Base-by-base conservation (phyloP, 2,797 vertebrate genomes). In the Malurus leucopterus region DNA sequence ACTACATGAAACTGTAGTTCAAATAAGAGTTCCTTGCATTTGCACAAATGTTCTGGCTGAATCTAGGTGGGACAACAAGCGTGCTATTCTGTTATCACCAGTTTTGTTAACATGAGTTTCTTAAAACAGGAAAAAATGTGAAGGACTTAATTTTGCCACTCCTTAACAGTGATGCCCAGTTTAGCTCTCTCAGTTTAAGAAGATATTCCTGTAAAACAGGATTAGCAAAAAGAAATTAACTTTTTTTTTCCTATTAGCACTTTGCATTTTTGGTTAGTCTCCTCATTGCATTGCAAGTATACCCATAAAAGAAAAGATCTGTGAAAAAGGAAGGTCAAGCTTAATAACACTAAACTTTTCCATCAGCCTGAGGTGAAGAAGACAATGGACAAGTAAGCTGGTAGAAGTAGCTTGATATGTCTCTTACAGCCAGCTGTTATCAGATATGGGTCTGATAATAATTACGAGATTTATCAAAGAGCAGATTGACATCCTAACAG, bases 401-500 rank as follows among this genome's bases (percentile, higher is more conserved):
- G 49, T 50, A 78, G 63, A 89, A 94, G 64, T 73, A 87, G 44
- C 26, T 91, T 62, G 34, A 75, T 71, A 92, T 70, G 8, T 80
- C 7, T 88, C 49, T 86, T 30, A 63, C 44, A 83, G 29, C 4
- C 19, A 22, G 6, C 46, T 89, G 72, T 77, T 87, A 88, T 67
- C 89, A 88, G 32, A 82, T 80, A 92, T 38, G 16, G 32, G 24
- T 84, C 89, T 93, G 88, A 89, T 69, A 92, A 77, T 81, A 93
- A 94, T 92, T 91, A 93, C 58, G 72, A 91, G 69, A 93, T 91
- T 92, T 95, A 91, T 89, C 88, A 92, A 95, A 92, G 88, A 93
- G 49, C 41, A 88, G 69, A 94, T 57, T 93, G 84, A 91, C 72
- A 94, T 88, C 30, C 29, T 77, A 92, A 74, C 78, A 86, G 58